A percentile compares a stretch with the other conserved stretches of the same genome.
These are phyloP conservation scores for Ochotona curzoniae DNA, from an alignment of 2,113 vertebrate species.

Conservation along the genomic window DNA sequence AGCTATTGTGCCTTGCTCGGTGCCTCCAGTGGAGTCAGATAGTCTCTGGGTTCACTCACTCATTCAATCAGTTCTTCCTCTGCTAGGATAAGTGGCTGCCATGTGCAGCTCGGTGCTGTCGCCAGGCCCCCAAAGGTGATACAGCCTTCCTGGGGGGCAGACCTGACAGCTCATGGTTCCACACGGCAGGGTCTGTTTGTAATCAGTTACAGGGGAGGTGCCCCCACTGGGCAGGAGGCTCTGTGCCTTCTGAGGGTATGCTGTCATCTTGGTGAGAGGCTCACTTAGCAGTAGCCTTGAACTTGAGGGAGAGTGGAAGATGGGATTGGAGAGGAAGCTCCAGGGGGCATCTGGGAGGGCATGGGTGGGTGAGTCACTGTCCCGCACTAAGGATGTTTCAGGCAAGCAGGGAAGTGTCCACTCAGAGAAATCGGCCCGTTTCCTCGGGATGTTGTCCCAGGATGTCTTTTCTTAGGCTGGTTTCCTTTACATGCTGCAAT, in stretches of 20 bases:
- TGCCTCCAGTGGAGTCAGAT: background rate
- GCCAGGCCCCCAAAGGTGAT: fast-evolving
- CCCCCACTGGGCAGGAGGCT: background rate
- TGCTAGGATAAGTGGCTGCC: fast-evolving
- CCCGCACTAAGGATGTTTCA: background rate
- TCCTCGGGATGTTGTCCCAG: slow-evolving; percentile 46
- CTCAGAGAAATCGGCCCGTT: slow-evolving; percentile 32
- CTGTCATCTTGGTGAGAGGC: background rate
- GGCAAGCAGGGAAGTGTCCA: background rate
- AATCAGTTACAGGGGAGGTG: background rate
- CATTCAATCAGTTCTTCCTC: background rate
- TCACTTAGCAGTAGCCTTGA: background rate
- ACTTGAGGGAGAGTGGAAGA: background rate
- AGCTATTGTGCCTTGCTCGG: background rate
- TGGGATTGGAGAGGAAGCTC: background rate
- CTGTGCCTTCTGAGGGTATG: background rate
- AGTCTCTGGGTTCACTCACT: background rate
- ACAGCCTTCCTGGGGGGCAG: background rate
- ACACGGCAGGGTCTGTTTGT: background rate
- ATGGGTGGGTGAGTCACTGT: background rate
- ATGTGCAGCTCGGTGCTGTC: background rate
- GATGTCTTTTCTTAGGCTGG: slow-evolving; percentile 47
- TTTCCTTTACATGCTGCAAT: slow-evolving; percentile 69
- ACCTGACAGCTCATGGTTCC: too few relatives aligned
- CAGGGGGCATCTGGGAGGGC: background rate